Percentiles rank a stretch among this genome's conserved stretches.
These are phyloP conservation scores for Cecidostiba fungosa DNA, from an alignment of 2,888 invertebrate genomes.

Conservation along the genomic window DNA sequence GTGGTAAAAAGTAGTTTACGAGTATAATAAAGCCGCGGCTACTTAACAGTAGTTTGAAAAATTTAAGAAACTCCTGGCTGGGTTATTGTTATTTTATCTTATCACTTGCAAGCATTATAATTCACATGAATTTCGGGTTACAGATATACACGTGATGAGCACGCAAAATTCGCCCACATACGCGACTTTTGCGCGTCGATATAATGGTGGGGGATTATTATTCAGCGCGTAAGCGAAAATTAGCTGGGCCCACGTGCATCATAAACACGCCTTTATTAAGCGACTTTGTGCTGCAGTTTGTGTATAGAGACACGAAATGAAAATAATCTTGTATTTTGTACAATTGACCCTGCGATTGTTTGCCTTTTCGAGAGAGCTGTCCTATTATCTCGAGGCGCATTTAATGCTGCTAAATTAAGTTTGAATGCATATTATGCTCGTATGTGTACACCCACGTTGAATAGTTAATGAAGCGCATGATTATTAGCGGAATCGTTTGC, in stretches of 20 bases:
- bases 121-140: neutral
- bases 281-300: neutral
- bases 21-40: neutral
- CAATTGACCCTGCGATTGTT: neutral
- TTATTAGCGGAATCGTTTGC: neutral
- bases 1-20: slow-evolving; percentile 6
- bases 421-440: neutral
- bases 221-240: neutral
- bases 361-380: too few species aligned
- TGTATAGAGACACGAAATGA: neutral
- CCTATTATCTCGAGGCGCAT: neutral
- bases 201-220: neutral
- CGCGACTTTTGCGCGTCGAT: neutral
- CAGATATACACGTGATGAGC: neutral
- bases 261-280: neutral
- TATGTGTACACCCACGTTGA: neutral
- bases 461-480: neutral
- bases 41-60: slow-evolving; percentile 2
- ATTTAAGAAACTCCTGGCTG: neutral
- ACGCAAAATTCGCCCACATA: neutral
- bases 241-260: neutral
- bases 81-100: too few species aligned
- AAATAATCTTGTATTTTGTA: neutral
- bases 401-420: slow-evolving; percentile 6
- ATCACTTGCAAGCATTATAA: neutral